Evolutionary conservation across 2,888 invertebrate species (phyloP), one percentile per base, ranked within the genome.

Genomic region (Acronicta leporina): DNA sequence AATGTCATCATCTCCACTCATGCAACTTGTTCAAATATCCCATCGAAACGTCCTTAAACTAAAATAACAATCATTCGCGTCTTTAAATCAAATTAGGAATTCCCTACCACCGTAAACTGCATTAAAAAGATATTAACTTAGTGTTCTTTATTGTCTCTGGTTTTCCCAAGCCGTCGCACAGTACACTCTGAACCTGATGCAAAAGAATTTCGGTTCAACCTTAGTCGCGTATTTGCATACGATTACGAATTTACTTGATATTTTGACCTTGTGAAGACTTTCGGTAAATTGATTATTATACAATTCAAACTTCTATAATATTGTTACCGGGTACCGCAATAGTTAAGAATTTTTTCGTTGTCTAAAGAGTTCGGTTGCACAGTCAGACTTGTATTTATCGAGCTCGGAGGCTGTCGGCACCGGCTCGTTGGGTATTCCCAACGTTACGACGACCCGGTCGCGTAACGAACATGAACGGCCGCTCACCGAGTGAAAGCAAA

Each of bases 341-440:
- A 62, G 54, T 68, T 65, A 53, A 64, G 65, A 33, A 62, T 52
- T 61, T 62, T 20, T 65, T 41, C 44, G 14, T 48, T 43, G 50
- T 33, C 41, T 46, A 68, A 40, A 59, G 44, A 57, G 50, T 48
- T 60, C 63, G 56, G 49, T n/a, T 38, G n/a, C 57, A 58, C 56
- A 64, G 58, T 62, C 53, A 67, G 44, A 27, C 50, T 14, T 56
- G 45, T 69, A 69, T 69, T 58, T 61, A 56, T 61, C 52, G 63
- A 56, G 71, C 68, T 73, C 68, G 56, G 68, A 81, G 73, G 79
- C 75, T 73, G 77, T 66, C 77, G 75, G 70, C 53, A 40, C 41
- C 42, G 51, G 47, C 46, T 74, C 72, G 62, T 44, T 89, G 91
- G 91, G 89, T 89, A 89, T 87, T 91, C 85, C 92, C 92, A 85